Conservation (phyloP, 2,113 vertebrate genomes). For the Tragelaphus strepsiceros region DNA sequence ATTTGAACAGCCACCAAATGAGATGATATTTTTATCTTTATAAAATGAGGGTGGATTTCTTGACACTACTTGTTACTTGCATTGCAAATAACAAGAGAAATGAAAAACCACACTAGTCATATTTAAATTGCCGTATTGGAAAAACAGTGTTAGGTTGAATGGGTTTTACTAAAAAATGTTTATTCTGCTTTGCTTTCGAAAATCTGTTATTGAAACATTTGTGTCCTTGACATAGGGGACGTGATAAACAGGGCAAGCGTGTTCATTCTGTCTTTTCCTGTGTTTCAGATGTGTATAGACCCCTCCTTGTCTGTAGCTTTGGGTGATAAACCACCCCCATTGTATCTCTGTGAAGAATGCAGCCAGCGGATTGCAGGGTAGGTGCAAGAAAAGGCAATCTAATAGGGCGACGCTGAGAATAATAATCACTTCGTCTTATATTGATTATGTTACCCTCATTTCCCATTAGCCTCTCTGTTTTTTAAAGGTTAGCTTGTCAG, state of each 20-base stretch:
- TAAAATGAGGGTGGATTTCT: slow-evolving; percentile 11
- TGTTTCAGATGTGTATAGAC: slow-evolving; percentile 98
- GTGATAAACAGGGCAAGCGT: background rate
- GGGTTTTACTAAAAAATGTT: background rate
- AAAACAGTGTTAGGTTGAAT: background rate
- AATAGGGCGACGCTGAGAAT: background rate
- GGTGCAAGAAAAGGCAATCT: slow-evolving; percentile 55
- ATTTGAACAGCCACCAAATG: background rate
- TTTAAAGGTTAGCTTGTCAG: background rate
- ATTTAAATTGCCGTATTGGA: background rate
- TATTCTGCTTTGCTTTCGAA: background rate
- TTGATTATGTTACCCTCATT: background rate
- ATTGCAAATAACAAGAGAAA: slow-evolving; percentile 29
- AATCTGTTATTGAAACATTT: background rate
- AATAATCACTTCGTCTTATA: background rate
- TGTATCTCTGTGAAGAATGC: slow-evolving; percentile 99
- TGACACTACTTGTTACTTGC: slow-evolving; percentile 19
- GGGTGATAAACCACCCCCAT: slow-evolving; percentile 98
- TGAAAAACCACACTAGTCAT: background rate
- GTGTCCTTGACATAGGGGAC: background rate
- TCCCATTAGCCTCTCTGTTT: background rate
- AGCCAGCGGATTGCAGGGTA: slow-evolving; percentile 98
- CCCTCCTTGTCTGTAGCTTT: slow-evolving; percentile 95
- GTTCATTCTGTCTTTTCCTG: slow-evolving; percentile 63
- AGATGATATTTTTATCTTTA: background rate